Conservation (phyloP, 2,113 vertebrate species). For the Etheostoma spectabile region DNA sequence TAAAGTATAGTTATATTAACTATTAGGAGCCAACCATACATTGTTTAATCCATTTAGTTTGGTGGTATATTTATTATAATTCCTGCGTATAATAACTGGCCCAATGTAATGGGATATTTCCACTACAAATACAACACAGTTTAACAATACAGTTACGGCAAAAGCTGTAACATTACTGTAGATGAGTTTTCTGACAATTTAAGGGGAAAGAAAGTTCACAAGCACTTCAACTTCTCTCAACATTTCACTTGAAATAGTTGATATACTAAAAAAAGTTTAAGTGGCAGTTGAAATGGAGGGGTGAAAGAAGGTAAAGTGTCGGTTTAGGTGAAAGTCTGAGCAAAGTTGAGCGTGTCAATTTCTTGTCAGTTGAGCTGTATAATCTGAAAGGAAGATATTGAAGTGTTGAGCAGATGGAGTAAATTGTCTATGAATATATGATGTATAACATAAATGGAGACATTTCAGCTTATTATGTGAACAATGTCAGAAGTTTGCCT, state of each 20-base stretch:
- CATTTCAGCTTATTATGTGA: not conserved
- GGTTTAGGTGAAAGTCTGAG: not conserved
- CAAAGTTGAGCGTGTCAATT: not conserved
- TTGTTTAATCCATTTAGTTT: not conserved
- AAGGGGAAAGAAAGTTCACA: not conserved
- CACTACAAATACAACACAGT: not conserved
- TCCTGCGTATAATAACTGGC: not conserved
- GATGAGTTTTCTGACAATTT: not conserved
- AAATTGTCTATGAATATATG: not conserved
- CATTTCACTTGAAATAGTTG: not conserved
- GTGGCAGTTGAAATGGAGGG: not conserved
- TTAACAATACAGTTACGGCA: not conserved
- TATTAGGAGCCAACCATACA: not conserved
- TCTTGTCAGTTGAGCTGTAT: not conserved
- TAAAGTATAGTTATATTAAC: not conserved
- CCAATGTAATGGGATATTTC: not conserved
- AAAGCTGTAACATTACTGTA: not conserved
- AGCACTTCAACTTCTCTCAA: not conserved
- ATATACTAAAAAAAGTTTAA: not conserved
- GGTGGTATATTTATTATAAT: not conserved
- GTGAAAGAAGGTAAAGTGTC: not conserved
- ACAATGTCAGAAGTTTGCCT: not conserved
- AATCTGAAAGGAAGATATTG: not conserved
- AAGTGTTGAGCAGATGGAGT: not conserved
- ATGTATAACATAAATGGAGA: not conserved